Evolutionary conservation across 2,888 invertebrate genomes (phyloP), one percentile per base, ranked within the genome.

Genomic region (Ormyrus pomaceus): DNA sequence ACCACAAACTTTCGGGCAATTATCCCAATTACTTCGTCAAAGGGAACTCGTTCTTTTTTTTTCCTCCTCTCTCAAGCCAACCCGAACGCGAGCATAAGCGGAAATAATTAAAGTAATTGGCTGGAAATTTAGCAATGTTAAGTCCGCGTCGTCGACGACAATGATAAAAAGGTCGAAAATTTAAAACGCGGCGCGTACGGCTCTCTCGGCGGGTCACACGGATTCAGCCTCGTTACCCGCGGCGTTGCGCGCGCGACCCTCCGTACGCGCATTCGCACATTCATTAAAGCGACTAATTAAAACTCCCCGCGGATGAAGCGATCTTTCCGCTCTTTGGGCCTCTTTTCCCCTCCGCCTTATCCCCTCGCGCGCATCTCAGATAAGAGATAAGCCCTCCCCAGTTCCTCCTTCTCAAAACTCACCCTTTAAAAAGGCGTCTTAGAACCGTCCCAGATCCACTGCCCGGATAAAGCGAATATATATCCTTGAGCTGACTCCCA

Each of bases 41-140:
- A 72, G 5, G 51, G 61, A 61, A 55, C 56, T 48, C 19, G 62
- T 65, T 59, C 45, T 45, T 65, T 48, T 64, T 8, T n/a, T 7
- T n/a, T 7, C 2, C 34, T 45, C n/a, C 9, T 5, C 64, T 19
- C 19, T 19, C 1, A 19, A 19, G 19, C 19, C 19, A 19, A 19
- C 19, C 19, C 19, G 19, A 19, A 19, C 19, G 19, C 19, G 19
- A 19, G 19, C 19, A 19, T 19, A 19, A 19, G 19, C 19, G 55
- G 59, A 66, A 72, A 78, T 46, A 72, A 78, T 78, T 78, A 61
- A 46, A 59, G 55, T 72, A 72, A 77, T 72, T 59, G 46, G 45
- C 34, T 10, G 13, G 4, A 46, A 61, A 62, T 45, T 19, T 50
- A 1, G n/a, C 58, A 65, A 58, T 53, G 51, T 65, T 19, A 19